Conservation (phyloP, 2,888 invertebrate species). For the Platycheirus rosarum region DNA sequence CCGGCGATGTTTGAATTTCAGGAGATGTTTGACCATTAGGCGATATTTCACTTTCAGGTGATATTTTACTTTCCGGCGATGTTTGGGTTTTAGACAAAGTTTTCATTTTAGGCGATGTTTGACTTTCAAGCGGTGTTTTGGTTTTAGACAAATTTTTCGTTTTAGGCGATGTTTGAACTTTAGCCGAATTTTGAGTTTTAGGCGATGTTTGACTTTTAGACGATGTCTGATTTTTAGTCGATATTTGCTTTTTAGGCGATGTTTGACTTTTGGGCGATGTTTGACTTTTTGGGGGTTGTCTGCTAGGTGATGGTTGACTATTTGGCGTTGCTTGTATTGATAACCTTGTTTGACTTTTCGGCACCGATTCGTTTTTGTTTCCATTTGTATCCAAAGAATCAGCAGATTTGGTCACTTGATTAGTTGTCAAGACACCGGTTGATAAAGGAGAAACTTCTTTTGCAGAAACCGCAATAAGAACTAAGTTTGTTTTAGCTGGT, state of each 20-base stretch:
- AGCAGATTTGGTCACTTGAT: background rate
- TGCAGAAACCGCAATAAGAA: conserved; percentile 2
- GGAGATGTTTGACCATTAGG: too few species aligned
- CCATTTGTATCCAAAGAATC: conserved; percentile 18
- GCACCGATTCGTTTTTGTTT: conserved; percentile 20
- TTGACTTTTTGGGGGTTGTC: too few species aligned
- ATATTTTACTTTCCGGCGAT: too few species aligned
- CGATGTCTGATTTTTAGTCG: conserved; percentile 45
- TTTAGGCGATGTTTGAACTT: conserved; percentile 53
- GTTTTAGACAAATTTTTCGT: too few species aligned
- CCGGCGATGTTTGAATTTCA: too few species aligned
- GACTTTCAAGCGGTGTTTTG: too few species aligned
- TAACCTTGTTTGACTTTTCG: conserved; percentile 45
- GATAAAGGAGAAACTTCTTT: conserved; percentile 14
- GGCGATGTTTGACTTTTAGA: conserved; percentile 46
- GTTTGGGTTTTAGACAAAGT: too few species aligned
- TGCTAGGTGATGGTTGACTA: too few species aligned
- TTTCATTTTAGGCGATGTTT: too few species aligned
- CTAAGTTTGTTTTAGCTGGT: conserved; percentile 21
- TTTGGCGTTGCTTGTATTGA: too few species aligned
- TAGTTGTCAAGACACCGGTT: background rate
- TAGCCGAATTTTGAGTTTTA: conserved; percentile 31
- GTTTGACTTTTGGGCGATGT: conserved; percentile 45
- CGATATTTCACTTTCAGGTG: too few species aligned
- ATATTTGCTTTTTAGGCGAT: too few species aligned